Conservation (phyloP, 2,888 invertebrate genomes). For the Pterobdella sp. region DNA sequence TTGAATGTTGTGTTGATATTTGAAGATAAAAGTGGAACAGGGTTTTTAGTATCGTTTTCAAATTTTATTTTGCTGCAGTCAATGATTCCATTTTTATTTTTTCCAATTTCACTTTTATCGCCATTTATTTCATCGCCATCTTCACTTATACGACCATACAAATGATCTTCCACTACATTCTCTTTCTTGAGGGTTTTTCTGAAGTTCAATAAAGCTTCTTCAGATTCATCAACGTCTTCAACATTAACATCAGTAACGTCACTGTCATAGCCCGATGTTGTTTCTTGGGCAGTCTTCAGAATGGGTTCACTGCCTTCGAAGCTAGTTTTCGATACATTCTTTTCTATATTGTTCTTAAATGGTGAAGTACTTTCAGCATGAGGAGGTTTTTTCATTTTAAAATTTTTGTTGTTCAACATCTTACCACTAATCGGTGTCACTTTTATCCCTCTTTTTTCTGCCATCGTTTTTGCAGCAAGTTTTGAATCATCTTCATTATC, state of each 20-base stretch:
- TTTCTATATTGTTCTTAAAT: too few species aligned
- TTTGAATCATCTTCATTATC: too few species aligned
- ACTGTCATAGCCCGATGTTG: neutral
- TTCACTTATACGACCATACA: neutral
- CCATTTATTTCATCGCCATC: neutral
- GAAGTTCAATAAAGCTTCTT: neutral
- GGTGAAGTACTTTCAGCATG: too few species aligned
- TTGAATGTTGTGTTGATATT: neutral
- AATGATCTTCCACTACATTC: neutral
- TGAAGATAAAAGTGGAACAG: neutral
- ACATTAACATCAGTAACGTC: constrained; percentile 7
- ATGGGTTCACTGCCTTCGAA: too few species aligned
- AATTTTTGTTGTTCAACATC: too few species aligned
- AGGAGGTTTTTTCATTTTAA: too few species aligned
- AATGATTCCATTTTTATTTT: too few species aligned
- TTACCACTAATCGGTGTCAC: too few species aligned
- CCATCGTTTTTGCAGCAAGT: too few species aligned
- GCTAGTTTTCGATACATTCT: too few species aligned
- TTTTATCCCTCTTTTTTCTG: too few species aligned
- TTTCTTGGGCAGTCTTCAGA: neutral
- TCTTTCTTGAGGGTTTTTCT: neutral
- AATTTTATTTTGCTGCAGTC: too few species aligned
- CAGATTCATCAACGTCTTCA: constrained; percentile 7
- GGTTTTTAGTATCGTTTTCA: neutral
- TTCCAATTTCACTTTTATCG: neutral